Base-by-base conservation (phyloP, 2,797 vertebrate genomes). In the Notoglanidium macrostoma region DNA sequence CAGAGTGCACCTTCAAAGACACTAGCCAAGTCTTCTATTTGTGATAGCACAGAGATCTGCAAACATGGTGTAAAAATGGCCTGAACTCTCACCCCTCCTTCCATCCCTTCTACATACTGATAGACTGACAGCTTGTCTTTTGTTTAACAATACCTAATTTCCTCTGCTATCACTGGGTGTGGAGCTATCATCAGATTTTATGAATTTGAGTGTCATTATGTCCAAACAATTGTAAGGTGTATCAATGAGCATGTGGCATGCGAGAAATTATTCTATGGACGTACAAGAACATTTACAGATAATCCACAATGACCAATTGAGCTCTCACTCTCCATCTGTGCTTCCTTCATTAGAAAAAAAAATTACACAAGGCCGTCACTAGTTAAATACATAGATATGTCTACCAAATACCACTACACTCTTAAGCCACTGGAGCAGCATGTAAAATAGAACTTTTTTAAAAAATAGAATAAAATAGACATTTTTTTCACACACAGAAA, bases 201-300 rank as follows among this genome's bases (percentile, higher is more conserved):
- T 87, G 86, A 93, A 92, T 91, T 85, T 80, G 63, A 84, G 88
- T 91, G 86, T 85, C 80, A 63, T 49, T 83, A 90, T 88, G 26
- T 84, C 85, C 92, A 92, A 94, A 95, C 91, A 94, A 92, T 89
- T 65, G 81, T 59, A 44, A 12, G 40, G 78, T 85, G 84, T 86
- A 87, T 81, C 86, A 83, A 35, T 77, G 91, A 94, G 95, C 95
- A 94, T 95, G 92, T 95, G 94, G 90, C 90, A 85, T 90, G 91
- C 93, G 93, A 85, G 51, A 65, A 86, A 85, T 74, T 74, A 82
- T 68, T 72, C 82, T 88, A 70, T 29, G 78, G 77, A 90, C 55
- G 35, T 79, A 57, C 12, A 2, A 46, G 82, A 61, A 51, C 83
- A 78, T 70, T 87, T 57, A 85, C 83, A 85, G 87, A 85, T 89